Evolutionary conservation across 2,888 invertebrate genomes (phyloP).

Genomic region (Zootermopsis nevadensis): DNA sequence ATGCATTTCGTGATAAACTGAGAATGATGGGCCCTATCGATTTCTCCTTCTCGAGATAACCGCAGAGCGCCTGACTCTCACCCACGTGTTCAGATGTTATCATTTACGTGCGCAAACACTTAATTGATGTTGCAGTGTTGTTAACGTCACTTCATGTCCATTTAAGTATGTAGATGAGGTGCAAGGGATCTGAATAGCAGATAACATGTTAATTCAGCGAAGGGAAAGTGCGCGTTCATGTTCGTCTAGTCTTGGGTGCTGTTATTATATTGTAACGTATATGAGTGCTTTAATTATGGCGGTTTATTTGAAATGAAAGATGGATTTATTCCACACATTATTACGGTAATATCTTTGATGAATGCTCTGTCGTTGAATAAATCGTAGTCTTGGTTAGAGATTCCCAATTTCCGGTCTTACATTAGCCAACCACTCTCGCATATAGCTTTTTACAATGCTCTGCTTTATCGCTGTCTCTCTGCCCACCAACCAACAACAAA

Average conservation of each 20-base stretch:
- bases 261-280: no score
- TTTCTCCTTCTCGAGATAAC: neutral
- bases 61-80: neutral
- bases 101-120: neutral
- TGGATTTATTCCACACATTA: no score
- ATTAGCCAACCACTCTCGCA: no score
- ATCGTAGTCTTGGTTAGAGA: no score
- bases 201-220: neutral
- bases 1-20: neutral
- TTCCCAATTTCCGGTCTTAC: no score
- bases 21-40: neutral
- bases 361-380: no score
- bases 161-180: neutral
- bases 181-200: neutral
- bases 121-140: neutral
- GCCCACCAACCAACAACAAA: no score
- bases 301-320: no score
- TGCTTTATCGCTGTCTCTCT: no score
- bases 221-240: neutral
- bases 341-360: no score
- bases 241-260: neutral
- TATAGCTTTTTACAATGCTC: no score
- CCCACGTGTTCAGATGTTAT: neutral
- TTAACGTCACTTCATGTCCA: neutral
- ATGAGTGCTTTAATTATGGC: no score